These are phyloP conservation scores for Laspeyria flexula DNA, from an alignment of 2,888 invertebrate genomes.

Conservation along the genomic window DNA sequence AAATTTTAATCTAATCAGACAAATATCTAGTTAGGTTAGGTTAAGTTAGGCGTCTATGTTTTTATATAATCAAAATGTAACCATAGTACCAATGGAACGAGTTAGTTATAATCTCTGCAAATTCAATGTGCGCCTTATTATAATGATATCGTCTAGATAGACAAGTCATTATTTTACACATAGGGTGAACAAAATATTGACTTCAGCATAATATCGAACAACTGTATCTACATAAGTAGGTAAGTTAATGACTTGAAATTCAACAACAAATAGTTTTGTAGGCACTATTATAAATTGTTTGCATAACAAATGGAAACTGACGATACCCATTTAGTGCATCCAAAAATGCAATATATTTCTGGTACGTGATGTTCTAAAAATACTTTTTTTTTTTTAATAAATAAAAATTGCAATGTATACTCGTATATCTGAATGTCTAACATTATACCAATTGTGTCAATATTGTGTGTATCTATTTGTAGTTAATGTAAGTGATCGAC, in stretches of 20 bases:
- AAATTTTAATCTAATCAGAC: slow-evolving; percentile 18
- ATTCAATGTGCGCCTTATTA: slow-evolving; percentile 14
- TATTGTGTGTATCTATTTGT: background rate
- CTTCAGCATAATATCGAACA: background rate
- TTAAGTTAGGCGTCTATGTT: no score
- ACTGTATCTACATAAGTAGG: background rate
- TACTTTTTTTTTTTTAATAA: no score
- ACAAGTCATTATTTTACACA: background rate
- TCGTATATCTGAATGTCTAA: no score
- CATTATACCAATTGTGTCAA: slow-evolving; percentile 8
- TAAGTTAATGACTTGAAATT: background rate
- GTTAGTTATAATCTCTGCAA: slow-evolving; percentile 13
- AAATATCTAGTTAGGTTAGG: slow-evolving; percentile 15
- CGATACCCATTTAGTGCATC: background rate
- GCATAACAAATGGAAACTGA: background rate
- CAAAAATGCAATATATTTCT: background rate
- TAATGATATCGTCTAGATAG: background rate
- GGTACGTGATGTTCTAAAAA: background rate
- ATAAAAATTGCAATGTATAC: no score
- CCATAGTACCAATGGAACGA: slow-evolving; percentile 33
- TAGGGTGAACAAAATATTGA: background rate
- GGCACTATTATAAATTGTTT: background rate
- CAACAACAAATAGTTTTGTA: background rate
- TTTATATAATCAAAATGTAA: slow-evolving; percentile 18
- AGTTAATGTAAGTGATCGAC: no score